phyloP scores from a whole-genome alignment of 2,888 invertebrate genomes.

The Calameuta pallipes region DNA sequence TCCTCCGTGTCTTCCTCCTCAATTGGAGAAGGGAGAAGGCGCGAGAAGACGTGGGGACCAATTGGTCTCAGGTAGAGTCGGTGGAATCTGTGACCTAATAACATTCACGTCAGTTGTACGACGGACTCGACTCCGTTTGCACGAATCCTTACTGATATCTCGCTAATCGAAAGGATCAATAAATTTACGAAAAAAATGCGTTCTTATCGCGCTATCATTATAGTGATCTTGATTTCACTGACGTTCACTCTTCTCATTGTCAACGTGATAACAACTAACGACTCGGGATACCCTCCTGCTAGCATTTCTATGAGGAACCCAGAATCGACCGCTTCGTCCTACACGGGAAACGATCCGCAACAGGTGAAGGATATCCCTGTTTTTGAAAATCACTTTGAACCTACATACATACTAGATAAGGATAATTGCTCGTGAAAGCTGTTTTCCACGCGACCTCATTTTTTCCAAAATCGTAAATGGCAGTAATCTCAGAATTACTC shows the following conservation, averaged over 20 bases:
- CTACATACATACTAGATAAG: neutral
- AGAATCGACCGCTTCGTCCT: neutral
- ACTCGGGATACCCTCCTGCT: slow-evolving; percentile 23
- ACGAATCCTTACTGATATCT: neutral
- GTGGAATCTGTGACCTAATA: slow-evolving; percentile 59
- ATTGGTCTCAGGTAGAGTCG: slow-evolving; percentile 23
- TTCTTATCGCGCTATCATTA: slow-evolving; percentile 41
- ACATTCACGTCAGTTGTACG: slow-evolving; percentile 61
- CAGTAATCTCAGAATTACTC: neutral
- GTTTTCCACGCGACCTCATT: slow-evolving; percentile 21
- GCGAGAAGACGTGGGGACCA: slow-evolving; percentile 48
- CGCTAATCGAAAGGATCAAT: slow-evolving; percentile 14
- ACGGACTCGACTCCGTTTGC: slow-evolving; percentile 36
- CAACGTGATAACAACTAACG: slow-evolving; percentile 32
- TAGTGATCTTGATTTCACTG: slow-evolving; percentile 37
- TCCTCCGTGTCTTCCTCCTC: neutral
- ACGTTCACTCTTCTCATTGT: slow-evolving; percentile 41
- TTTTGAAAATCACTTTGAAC: neutral
- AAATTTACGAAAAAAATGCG: slow-evolving; percentile 38
- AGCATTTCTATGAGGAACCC: neutral
- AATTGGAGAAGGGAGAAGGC: neutral
- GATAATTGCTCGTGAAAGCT: slow-evolving; percentile 25
- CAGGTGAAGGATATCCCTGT: neutral
- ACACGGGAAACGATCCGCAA: neutral
- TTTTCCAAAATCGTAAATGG: neutral